Percentiles rank a stretch among this genome's conserved stretches.
phyloP scores from a whole-genome alignment of 2,888 invertebrate species.

The Synanthedon tipuliformis region DNA sequence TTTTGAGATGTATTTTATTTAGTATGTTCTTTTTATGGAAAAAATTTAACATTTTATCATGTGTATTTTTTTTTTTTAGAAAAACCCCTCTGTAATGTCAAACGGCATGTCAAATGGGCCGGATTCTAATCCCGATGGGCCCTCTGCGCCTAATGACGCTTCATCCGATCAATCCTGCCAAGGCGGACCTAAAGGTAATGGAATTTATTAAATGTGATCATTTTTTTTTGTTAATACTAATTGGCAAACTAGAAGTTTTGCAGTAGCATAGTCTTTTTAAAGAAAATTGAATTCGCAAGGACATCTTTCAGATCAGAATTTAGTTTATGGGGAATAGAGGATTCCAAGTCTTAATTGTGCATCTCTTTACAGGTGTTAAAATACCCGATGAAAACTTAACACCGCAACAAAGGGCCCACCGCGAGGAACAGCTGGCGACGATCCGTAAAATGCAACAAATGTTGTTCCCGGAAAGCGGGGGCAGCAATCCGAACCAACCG shows the following conservation, averaged over 20 bases:
- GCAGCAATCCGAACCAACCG: slow-evolving; percentile 37
- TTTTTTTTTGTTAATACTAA: background rate
- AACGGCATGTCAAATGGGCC: slow-evolving; percentile 61
- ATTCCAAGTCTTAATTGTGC: no score
- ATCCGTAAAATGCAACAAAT: slow-evolving; percentile 93
- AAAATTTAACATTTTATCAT: background rate
- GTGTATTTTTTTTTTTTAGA: slow-evolving; percentile 25
- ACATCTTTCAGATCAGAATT: no score
- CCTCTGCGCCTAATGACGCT: slow-evolving; percentile 14
- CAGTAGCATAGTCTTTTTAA: no score
- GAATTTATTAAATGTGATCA: background rate
- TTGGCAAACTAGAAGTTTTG: no score
- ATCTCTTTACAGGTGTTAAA: slow-evolving; percentile 75
- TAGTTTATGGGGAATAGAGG: no score
- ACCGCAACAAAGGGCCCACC: slow-evolving; percentile 93
- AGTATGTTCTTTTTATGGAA: background rate
- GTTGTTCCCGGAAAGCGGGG: slow-evolving; percentile 84
- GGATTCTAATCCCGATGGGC: slow-evolving; percentile 15
- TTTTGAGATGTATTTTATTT: background rate
- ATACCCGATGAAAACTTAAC: slow-evolving; percentile 96
- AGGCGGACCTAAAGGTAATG: slow-evolving; percentile 54
- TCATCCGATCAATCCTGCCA: slow-evolving; percentile 20
- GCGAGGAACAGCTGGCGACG: slow-evolving; percentile 93
- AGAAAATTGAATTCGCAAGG: no score
- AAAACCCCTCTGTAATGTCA: slow-evolving; percentile 66